A percentile compares a stretch with the other conserved stretches of the same genome.
Evolutionary conservation across 2,797 vertebrate species (phyloP).

Genomic region (Glossophaga mutica): DNA sequence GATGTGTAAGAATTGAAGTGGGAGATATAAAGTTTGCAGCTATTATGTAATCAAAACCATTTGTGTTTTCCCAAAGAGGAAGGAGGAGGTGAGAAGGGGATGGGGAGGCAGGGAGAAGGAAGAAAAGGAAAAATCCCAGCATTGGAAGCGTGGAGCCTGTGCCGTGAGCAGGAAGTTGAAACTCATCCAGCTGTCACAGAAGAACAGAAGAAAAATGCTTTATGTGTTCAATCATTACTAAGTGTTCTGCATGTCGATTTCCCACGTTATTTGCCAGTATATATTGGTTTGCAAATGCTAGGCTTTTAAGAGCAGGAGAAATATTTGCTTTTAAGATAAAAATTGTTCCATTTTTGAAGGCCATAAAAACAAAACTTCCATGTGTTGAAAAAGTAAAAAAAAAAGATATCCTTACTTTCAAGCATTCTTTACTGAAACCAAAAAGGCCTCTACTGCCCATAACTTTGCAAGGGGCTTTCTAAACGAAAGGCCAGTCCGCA

Average conservation of each 20-base stretch:
- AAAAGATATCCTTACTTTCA: background rate
- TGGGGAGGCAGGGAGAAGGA: background rate
- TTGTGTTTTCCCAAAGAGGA: conserved; percentile 62
- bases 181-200: conserved; percentile 70
- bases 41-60: conserved; percentile 78
- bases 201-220: conserved; percentile 69
- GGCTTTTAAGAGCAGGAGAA: conserved; percentile 44
- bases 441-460: background rate
- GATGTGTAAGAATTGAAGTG: conserved; percentile 63
- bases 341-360: conserved; percentile 55
- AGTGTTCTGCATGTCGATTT: conserved; percentile 67
- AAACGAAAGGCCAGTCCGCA: background rate
- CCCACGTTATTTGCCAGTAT: conserved; percentile 71
- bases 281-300: conserved; percentile 59
- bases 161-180: conserved; percentile 68
- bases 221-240: conserved; percentile 75
- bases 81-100: conserved; percentile 18
- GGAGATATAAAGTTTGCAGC: conserved; percentile 76
- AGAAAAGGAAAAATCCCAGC: conserved; percentile 8
- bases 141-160: conserved; percentile 48
- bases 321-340: conserved; percentile 70
- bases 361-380: conserved; percentile 51
- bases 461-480: background rate
- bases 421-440: conserved; percentile 22
- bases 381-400: conserved; percentile 1